Evolutionary conservation across 2,888 invertebrate genomes (phyloP), one percentile per base, ranked within the genome.

Genomic region (Bruchidius siliquastri): DNA sequence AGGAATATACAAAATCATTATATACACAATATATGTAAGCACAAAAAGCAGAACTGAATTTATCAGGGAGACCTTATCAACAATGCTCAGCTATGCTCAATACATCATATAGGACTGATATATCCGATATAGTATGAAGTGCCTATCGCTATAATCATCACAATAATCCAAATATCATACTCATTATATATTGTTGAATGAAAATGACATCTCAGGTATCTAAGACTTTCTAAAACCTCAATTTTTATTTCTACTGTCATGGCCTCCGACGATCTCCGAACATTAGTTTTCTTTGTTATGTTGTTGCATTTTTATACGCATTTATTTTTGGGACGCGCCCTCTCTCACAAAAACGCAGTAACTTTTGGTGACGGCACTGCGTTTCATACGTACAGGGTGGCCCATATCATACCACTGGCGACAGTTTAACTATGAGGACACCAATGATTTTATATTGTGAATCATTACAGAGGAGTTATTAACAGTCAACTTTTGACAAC

Each of bases 241-340:
- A 49, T 13, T 49, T 49, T 49, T 18, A 49, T 49, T 49, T 49
- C 13, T 18, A 49, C 49, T 18, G 18, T 49, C 49, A 49, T 13
- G 49, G 18, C 18, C 6, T 49, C 49, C 18, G 13, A 1, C 18
- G 49, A 49, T 32, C 32, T 71, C 71, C 30, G 71, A 71, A 22
- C 66, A n/a, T 71, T 71, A 71, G 83, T 84, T 84, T 83, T 82
- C 81, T 85, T 85, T 86, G 84, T 85, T 85, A 86, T 85, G 84
- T 86, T 86, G 85, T 86, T 86, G 85, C 86, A 85, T 86, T 86
- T 86, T 84, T 82, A 74, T 78, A 79, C 80, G 84, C 84, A 84
- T 83, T 84, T 85, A 83, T 82, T 80, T 82, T 79, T 76, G 80
- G 79, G 77, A 71, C 73, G 74, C 73, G 73, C 68, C 26, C 26